phyloP scores from a whole-genome alignment of 2,797 vertebrate genomes.

The Gouania willdenowi region DNA sequence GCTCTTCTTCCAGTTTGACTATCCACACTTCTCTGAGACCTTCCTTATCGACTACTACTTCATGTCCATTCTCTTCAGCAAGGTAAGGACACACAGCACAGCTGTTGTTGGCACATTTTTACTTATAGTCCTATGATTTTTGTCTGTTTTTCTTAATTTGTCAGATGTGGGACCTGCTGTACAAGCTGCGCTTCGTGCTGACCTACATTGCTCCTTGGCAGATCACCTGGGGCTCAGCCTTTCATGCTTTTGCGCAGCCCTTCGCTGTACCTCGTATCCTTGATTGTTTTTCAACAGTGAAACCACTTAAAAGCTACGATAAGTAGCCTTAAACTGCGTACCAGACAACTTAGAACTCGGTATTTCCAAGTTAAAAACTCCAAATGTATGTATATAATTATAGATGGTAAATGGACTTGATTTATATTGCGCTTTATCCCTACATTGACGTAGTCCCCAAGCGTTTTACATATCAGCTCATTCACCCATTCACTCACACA shows the following conservation, averaged over 20 bases:
- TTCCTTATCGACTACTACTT: constrained; percentile 90
- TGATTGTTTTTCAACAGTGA: too few relatives aligned
- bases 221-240: constrained; percentile 98
- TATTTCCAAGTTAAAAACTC: too few relatives aligned
- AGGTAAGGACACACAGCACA: constrained; percentile 77
- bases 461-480: too few relatives aligned
- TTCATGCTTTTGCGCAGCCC: constrained; percentile 97
- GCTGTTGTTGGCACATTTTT: too few relatives aligned
- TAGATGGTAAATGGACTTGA: too few relatives aligned
- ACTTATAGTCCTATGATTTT: neutral
- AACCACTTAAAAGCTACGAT: too few relatives aligned
- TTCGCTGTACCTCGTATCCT: constrained; percentile 99
- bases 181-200: constrained; percentile 94
- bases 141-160: constrained; percentile 19
- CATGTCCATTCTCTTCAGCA: constrained; percentile 91
- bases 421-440: too few relatives aligned
- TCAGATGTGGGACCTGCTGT: constrained; percentile 96
- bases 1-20: constrained; percentile 90
- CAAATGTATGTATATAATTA: too few relatives aligned
- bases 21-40: constrained; percentile 86
- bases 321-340: neutral
- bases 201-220: constrained; percentile 98
- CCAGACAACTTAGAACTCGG: neutral
- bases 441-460: too few relatives aligned
- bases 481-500: too few relatives aligned